A percentile compares a stretch with the other conserved stretches of the same genome.
Evolutionary conservation across 2,888 invertebrate species (phyloP).

Genomic region (Parnassius orleans): DNA sequence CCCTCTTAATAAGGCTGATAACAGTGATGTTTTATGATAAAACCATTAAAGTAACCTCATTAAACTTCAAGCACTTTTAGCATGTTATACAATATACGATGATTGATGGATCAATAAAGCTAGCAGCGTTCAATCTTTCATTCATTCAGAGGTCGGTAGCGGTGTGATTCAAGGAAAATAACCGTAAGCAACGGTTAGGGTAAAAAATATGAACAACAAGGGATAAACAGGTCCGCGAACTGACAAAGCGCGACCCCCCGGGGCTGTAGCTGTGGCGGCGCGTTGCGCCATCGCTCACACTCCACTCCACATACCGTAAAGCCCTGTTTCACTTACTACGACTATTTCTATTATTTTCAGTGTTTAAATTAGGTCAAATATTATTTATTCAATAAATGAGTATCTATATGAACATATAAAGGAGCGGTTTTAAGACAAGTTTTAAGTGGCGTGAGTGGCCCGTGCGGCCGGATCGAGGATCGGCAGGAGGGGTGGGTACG

Average conservation of each 20-base stretch:
- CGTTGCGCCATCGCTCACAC: neutral
- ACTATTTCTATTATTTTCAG: neutral
- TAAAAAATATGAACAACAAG: slow-evolving; percentile 6
- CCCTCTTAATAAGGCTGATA: no score
- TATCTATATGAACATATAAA: slow-evolving; percentile 39
- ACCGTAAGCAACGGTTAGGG: slow-evolving; percentile 8
- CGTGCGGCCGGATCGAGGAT: slow-evolving; percentile 44
- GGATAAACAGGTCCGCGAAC: slow-evolving; percentile 41
- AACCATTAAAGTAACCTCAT: no score
- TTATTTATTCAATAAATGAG: slow-evolving; percentile 38
- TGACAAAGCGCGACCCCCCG: slow-evolving; percentile 54
- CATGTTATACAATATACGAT: no score
- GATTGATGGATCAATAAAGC: neutral
- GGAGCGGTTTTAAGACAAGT: slow-evolving; percentile 44
- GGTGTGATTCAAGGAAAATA: neutral
- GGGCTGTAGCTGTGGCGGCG: slow-evolving; percentile 28
- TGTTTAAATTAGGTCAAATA: slow-evolving; percentile 38
- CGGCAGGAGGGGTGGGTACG: slow-evolving; percentile 45
- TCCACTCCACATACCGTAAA: neutral
- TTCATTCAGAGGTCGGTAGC: neutral
- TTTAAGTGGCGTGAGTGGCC: slow-evolving; percentile 49
- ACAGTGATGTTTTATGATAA: no score
- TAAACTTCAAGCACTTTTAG: no score
- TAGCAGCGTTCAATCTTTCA: neutral
- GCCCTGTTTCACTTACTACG: no score